These are phyloP conservation scores for Sebastes itinus DNA, from an alignment of 2,797 vertebrate genomes.

Conservation along the genomic window DNA sequence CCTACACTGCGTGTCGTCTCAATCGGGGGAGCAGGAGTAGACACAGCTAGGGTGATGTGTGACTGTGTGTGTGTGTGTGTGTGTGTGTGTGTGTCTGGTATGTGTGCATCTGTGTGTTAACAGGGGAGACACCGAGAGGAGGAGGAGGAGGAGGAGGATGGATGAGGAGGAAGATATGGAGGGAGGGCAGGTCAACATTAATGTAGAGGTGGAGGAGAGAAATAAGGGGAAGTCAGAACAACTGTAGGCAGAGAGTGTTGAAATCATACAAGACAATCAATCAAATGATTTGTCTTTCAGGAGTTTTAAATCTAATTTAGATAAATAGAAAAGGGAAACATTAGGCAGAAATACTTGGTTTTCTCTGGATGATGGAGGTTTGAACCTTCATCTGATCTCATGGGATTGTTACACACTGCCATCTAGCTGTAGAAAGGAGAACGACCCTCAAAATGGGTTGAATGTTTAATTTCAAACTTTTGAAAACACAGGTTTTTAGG, in stretches of 20 bases:
- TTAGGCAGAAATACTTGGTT: background rate
- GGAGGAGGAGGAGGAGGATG: constrained; percentile 18
- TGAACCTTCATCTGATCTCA: constrained; percentile 5
- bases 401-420: constrained; percentile 72
- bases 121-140: constrained; percentile 31
- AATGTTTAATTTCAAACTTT: background rate
- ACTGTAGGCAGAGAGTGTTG: background rate
- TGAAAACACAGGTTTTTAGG: too few species aligned
- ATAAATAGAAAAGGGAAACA: background rate
- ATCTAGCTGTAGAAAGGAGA: constrained; percentile 65
- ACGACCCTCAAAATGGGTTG: background rate
- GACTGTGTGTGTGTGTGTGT: constrained; percentile 16
- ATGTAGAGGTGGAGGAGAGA: background rate
- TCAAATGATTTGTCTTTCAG: background rate
- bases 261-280: background rate
- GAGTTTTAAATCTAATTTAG: background rate
- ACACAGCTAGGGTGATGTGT: constrained; percentile 64
- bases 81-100: background rate
- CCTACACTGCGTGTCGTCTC: constrained; percentile 83
- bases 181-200: constrained; percentile 13
- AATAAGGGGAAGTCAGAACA: background rate
- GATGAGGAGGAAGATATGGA: constrained; percentile 16
- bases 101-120: constrained; percentile 31
- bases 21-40: constrained; percentile 81
- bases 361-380: background rate